A percentile compares a stretch with the other conserved stretches of the same genome.
Conservation (phyloP, 1,140 invertebrate genomes). For the Kradibia gibbosae region DNA sequence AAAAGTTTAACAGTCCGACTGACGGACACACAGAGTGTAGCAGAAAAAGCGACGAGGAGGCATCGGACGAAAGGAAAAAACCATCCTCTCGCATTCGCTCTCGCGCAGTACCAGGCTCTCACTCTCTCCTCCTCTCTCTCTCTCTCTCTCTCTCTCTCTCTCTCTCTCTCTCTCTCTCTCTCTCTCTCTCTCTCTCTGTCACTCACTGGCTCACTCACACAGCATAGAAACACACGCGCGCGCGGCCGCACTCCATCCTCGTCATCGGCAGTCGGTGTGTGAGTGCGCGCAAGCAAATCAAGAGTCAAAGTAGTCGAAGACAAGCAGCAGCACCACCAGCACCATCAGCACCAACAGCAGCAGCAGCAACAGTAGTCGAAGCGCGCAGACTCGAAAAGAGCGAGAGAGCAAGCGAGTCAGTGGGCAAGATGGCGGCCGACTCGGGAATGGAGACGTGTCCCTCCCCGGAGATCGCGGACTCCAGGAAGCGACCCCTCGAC, state of each 20-base stretch:
- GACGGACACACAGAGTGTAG: neutral
- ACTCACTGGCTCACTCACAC: too few species aligned
- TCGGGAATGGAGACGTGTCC: constrained; percentile 87
- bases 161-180: neutral
- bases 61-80: neutral
- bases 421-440: constrained; percentile 82
- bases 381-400: constrained; percentile 33
- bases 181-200: neutral
- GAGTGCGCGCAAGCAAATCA: neutral
- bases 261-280: neutral
- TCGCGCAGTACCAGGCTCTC: neutral
- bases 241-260: too few species aligned
- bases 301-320: constrained; percentile 10
- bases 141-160: neutral
- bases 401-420: constrained; percentile 35
- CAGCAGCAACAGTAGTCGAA: neutral
- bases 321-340: constrained; percentile 8
- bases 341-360: neutral
- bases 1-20: neutral
- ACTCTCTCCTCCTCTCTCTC: neutral
- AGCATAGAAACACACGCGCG: too few species aligned
- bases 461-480: constrained; percentile 85
- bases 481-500: constrained; percentile 89
- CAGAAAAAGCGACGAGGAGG: constrained; percentile 9
- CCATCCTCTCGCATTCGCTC: neutral